Evolutionary conservation across 2,797 vertebrate species (phyloP), one percentile per base, ranked within the genome.

Genomic region (Hyperoplus lanceolatus): DNA sequence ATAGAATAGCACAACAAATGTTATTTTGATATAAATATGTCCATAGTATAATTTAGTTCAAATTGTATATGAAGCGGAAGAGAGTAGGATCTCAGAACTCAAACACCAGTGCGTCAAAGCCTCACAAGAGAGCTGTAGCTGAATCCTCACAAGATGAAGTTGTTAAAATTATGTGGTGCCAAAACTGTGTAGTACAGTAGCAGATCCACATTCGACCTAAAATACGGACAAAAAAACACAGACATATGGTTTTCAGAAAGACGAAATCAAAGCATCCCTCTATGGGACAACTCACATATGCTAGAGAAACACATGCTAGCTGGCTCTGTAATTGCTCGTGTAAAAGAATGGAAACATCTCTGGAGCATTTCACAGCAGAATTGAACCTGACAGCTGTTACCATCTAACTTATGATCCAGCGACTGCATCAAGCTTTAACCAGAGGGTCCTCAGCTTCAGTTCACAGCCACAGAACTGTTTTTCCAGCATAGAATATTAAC

Each of bases 401-500:
- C 60, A 75, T 15, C 50, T 46, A 55, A 69, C 50, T 60, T 54
- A 70, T 50, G 67, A 72, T 66, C 65, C 56, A 42, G 48, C 8
- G n/a, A 8, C 69, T 66, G 29, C 79, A 58, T 54, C 36, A 12
- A 61, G 67, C 16, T 16, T 59, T 43, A 59, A 64, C 66, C 50
- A 3, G 56, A 56, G 61, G 21, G 61, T 67, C 72, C 63, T 69
- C 16, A 45, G 14, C 61, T 56, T 51, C 18, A 38, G 61, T 60
- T 77, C 65, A 76, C 18, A 76, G 64, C 48, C 66, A 64, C 55
- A 75, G n/a, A 64, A 70, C 57, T 59, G 72, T 65, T 55, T 81
- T 82, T 80, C 63, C 12, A 62, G 41, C 59, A 62, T 56, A 38
- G 57, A 80, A 77, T 79, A 84, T 82, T 71, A 49, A 77, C 21